These are phyloP conservation scores for Nothoprocta perdicaria DNA, from an alignment of 2,113 vertebrate species.

Conservation along the genomic window DNA sequence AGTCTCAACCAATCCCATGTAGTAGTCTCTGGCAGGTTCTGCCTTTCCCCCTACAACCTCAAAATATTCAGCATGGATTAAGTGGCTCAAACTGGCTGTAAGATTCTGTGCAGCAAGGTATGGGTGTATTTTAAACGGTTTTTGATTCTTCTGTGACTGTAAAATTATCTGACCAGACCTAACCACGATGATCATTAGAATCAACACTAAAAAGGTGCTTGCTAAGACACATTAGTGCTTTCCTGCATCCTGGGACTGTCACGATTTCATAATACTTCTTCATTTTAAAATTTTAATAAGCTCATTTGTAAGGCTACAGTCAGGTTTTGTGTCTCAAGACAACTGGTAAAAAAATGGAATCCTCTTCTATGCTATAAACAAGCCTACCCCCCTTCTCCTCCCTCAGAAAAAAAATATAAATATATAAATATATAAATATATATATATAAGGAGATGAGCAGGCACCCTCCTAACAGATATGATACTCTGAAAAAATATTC, in stretches of 20 bases:
- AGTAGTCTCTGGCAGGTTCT: not conserved
- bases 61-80: not conserved
- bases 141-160: not conserved
- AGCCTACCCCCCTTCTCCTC: too few relatives aligned
- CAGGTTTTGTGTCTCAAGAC: not conserved
- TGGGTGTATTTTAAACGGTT: not conserved
- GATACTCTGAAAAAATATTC: not conserved
- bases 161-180: not conserved
- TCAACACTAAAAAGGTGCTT: not conserved
- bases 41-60: not conserved
- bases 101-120: not conserved
- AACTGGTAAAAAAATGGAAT: not conserved
- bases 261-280: not conserved
- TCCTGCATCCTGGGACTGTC: not conserved
- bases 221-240: not conserved
- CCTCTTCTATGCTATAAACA: not conserved
- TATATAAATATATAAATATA: too few relatives aligned
- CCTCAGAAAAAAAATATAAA: too few relatives aligned
- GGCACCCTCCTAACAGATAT: not conserved
- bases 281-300: constrained; percentile 11
- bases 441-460: not conserved
- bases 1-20: not conserved
- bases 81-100: not conserved
- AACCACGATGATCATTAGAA: not conserved
- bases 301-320: not conserved